Evolutionary conservation across 2,797 vertebrate genomes (phyloP), one percentile per base, ranked within the genome.

Genomic region (Rhinoraja longicauda): DNA sequence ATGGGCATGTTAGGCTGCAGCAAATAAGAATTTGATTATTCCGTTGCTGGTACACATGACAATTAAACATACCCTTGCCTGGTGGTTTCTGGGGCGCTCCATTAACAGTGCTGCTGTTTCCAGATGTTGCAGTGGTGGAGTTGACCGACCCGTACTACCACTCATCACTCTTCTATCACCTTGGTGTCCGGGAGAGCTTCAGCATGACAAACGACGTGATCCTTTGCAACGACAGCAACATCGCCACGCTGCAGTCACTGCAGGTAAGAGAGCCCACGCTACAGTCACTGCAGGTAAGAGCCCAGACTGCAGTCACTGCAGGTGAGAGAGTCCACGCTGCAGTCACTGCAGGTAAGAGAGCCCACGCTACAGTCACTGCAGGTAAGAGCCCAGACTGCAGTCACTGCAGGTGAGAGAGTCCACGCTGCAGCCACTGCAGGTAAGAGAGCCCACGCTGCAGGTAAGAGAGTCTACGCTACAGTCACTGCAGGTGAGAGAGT

Each of bases 181-280:
- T 99, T 0, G 98, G 97, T 0, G 97, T 98, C 90, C 96, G 98
- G 0, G 98, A 99, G 94, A 98, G 98, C 94, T 99, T 98, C 97
- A 97, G 97, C 93, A 98, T 98, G 98, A 98, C 96, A 93, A 98
- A 98, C 94, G 99, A 98, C 90, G 95, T 98, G 29, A 97, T 99
- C 64, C 96, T 99, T 7, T 99, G 98, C 95, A 96, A 97, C 93
- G 97, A 96, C 94, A 96, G 96, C 0, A 96, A 97, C 93, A 97
- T 97, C 2, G 96, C 96, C 2, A 96, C 97, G 75, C 95, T 98
- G 1, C 97, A 97, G 94, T 96, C 97, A 21, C 94, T 98, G 9
- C 97, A 97, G 96, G 98, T 99, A 96, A 94, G 95, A 45, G 2
- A 45, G 45, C 45, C 45, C 45, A 96, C 97, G 75, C 95, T 98